These are phyloP conservation scores for Taurulus bubalis DNA, from an alignment of 2,113 vertebrate genomes.

Conservation along the genomic window DNA sequence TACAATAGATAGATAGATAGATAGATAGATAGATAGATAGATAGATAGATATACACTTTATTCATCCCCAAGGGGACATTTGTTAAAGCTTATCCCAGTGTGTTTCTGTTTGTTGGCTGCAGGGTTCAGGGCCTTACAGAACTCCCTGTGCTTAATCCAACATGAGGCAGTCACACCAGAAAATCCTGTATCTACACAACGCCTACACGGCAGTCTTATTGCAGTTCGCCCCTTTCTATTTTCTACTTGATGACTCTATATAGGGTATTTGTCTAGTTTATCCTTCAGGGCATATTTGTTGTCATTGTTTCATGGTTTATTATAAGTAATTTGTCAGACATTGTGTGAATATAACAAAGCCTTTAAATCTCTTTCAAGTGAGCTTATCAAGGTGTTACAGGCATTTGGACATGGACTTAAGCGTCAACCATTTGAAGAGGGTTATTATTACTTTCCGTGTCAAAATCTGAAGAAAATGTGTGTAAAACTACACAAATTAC, in stretches of 20 bases:
- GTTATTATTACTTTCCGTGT: not conserved
- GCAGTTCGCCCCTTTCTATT: slow-evolving; percentile 2
- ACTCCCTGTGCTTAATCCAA: slow-evolving; percentile 45
- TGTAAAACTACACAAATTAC: not conserved
- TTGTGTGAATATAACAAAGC: slow-evolving; percentile 5
- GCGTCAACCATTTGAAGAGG: not conserved
- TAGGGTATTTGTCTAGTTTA: not conserved
- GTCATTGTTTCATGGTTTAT: slow-evolving; percentile 19
- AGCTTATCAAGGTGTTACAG: not conserved
- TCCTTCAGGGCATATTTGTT: slow-evolving; percentile 4
- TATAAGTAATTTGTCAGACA: slow-evolving; percentile 14
- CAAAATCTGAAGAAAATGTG: not conserved
- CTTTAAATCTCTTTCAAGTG: not conserved
- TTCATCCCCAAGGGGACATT: no score
- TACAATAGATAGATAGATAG: not conserved
- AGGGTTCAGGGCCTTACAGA: slow-evolving; percentile 8
- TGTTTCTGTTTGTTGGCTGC: slow-evolving; percentile 19
- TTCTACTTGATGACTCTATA: slow-evolving; percentile 13
- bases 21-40: no score
- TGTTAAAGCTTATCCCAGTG: not conserved
- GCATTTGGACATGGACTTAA: not conserved
- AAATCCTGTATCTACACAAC: slow-evolving; percentile 38
- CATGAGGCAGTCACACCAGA: slow-evolving; percentile 44
- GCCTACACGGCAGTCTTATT: slow-evolving; percentile 20
- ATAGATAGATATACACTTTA: no score